Conservation (phyloP, 2,888 invertebrate species). For the Micoletzkya japonica region DNA sequence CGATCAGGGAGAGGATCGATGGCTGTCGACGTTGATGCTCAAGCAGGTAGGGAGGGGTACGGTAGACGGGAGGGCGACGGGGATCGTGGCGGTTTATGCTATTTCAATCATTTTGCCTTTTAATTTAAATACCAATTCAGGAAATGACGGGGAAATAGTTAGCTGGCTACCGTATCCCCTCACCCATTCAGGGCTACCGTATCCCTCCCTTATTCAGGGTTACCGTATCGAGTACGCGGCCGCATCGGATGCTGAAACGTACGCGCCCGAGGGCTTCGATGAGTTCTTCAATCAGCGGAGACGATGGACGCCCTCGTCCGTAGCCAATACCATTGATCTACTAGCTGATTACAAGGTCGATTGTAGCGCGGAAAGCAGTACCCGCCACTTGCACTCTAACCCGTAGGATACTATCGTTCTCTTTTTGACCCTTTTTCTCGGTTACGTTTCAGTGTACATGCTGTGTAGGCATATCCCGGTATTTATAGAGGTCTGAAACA, state of each 20-base stretch:
- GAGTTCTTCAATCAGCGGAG: conserved; percentile 64
- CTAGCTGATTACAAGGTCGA: conserved; percentile 62
- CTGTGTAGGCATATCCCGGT: no score
- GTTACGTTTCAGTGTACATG: no score
- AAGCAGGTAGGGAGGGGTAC: conserved; percentile 63
- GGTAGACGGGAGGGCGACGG: neutral
- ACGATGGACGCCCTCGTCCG: conserved; percentile 64
- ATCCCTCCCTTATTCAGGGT: conserved; percentile 42
- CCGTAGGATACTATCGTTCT: neutral
- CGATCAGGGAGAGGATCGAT: conserved; percentile 76
- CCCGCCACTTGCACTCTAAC: neutral
- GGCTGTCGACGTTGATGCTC: conserved; percentile 68
- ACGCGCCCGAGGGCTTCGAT: conserved; percentile 64
- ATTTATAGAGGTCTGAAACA: no score
- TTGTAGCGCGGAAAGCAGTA: neutral
- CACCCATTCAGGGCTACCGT: neutral
- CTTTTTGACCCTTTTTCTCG: no score
- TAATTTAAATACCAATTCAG: neutral
- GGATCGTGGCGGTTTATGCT: neutral
- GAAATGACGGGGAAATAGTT: neutral
- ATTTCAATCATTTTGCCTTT: neutral
- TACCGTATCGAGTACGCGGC: conserved; percentile 67
- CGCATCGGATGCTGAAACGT: conserved; percentile 66
- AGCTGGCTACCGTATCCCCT: neutral
- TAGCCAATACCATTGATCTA: conserved; percentile 64